Conservation (phyloP, 2,113 vertebrate genomes). For the Danio rerio region DNA sequence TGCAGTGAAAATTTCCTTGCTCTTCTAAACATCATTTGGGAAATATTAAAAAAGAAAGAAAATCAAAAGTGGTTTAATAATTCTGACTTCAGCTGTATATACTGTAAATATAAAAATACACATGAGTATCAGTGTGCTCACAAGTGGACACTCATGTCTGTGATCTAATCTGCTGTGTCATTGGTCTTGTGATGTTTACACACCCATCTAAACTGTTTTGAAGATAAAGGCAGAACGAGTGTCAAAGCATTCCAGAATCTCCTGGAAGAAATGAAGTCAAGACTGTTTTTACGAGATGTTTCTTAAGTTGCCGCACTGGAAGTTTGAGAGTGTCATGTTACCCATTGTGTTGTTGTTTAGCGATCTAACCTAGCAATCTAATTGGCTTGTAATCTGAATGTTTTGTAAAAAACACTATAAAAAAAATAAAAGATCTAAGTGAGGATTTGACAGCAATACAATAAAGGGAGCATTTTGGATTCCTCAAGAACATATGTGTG, state of each 20-base stretch:
- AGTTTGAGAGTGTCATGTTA: constrained; percentile 26
- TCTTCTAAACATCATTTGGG: too few species aligned
- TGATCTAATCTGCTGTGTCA: constrained; percentile 1
- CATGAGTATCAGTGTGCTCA: neutral
- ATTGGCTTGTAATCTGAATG: constrained; percentile 1
- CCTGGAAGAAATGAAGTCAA: neutral
- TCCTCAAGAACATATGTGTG: neutral
- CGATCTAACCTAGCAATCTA: constrained; percentile 10
- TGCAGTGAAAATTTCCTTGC: too few species aligned
- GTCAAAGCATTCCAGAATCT: constrained; percentile 15
- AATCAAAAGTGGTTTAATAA: too few species aligned
- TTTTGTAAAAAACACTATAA: neutral
- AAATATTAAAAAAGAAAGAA: too few species aligned
- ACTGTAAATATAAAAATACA: neutral
- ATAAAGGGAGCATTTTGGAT: neutral
- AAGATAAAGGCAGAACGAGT: neutral
- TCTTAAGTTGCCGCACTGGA: neutral
- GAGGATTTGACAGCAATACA: neutral
- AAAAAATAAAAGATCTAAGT: neutral
- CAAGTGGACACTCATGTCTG: neutral
- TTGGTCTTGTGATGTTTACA: neutral
- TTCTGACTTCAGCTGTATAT: too few species aligned
- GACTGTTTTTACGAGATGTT: neutral
- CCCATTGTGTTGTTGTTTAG: neutral
- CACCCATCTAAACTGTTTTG: neutral